Conservation (phyloP, 2,113 vertebrate species). For the Collichthys lucidus region DNA sequence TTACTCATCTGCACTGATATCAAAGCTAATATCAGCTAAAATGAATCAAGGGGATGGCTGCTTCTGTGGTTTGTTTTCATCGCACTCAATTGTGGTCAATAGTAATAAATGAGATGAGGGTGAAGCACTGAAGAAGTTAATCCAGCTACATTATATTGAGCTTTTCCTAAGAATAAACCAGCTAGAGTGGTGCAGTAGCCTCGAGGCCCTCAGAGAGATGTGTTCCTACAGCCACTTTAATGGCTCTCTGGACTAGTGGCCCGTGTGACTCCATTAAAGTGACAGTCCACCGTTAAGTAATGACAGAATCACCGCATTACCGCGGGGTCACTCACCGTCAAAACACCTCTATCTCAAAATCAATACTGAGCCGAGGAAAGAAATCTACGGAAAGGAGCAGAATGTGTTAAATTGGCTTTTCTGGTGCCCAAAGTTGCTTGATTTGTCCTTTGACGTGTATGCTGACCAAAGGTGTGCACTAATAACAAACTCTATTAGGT, state of each 20-base stretch:
- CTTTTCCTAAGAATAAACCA: slow-evolving; percentile 11
- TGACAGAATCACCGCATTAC: slow-evolving; percentile 74
- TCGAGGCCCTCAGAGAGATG: slow-evolving; percentile 43
- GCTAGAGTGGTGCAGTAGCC: slow-evolving; percentile 19
- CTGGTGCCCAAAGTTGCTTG: slow-evolving; percentile 9
- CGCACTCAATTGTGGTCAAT: slow-evolving; percentile 33
- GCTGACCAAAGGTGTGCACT: slow-evolving; percentile 32
- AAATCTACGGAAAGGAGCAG: slow-evolving; percentile 23
- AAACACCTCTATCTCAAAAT: slow-evolving; percentile 53
- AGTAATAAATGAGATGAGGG: slow-evolving; percentile 26
- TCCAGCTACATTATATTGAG: slow-evolving; percentile 26
- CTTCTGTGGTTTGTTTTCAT: slow-evolving; percentile 30
- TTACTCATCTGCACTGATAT: slow-evolving; percentile 20
- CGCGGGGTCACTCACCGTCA: slow-evolving; percentile 65
- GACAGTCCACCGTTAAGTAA: slow-evolving; percentile 67
- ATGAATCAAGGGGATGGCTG: background rate
- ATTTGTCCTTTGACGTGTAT: slow-evolving; percentile 25
- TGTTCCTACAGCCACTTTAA: slow-evolving; percentile 52
- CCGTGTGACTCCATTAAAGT: slow-evolving; percentile 74
- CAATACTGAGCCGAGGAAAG: slow-evolving; percentile 55
- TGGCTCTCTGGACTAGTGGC: slow-evolving; percentile 54
- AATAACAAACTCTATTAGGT: slow-evolving; percentile 47
- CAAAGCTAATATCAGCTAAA: slow-evolving; percentile 38
- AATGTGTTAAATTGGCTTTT: slow-evolving; percentile 49
- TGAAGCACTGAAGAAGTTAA: slow-evolving; percentile 13